A percentile compares a stretch with the other conserved stretches of the same genome.
phyloP scores from a whole-genome alignment of 1,140 invertebrate species.

The Drosophila sturtevanti region DNA sequence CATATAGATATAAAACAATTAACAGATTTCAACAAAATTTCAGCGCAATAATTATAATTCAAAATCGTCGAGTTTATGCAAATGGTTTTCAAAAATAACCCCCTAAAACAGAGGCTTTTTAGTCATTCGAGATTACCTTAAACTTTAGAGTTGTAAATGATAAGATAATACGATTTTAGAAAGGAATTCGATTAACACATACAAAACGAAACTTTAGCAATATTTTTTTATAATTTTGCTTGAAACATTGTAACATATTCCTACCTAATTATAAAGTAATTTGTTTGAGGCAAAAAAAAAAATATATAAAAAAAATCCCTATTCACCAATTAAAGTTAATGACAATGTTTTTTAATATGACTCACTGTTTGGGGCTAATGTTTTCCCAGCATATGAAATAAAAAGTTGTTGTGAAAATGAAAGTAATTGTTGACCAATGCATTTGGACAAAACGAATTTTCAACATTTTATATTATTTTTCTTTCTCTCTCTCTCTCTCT shows the following conservation, averaged over 20 bases:
- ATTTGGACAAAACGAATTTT: slow-evolving; percentile 66
- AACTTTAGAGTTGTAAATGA: no score
- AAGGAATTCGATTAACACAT: no score
- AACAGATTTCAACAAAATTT: no score
- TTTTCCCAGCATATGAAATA: slow-evolving; percentile 15
- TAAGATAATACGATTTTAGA: no score
- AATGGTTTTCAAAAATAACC: no score
- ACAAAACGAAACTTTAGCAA: not conserved
- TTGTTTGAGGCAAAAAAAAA: slow-evolving; percentile 1
- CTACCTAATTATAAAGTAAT: slow-evolving; percentile 4
- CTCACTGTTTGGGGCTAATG: not conserved
- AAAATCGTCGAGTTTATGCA: no score
- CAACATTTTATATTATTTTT: slow-evolving; percentile 51
- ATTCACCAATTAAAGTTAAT: slow-evolving; percentile 1
- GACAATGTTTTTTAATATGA: not conserved
- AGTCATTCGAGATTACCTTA: no score
- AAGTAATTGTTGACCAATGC: slow-evolving; percentile 65
- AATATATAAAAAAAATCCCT: not conserved
- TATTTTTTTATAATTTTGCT: not conserved
- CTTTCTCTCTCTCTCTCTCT: not conserved
- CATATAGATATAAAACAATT: no score
- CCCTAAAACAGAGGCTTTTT: no score
- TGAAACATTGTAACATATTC: not conserved
- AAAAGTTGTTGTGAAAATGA: slow-evolving; percentile 63
- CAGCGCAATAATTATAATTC: no score